These are phyloP conservation scores for Drosophila triauraria DNA, from an alignment of 1,140 invertebrate genomes.

Conservation along the genomic window DNA sequence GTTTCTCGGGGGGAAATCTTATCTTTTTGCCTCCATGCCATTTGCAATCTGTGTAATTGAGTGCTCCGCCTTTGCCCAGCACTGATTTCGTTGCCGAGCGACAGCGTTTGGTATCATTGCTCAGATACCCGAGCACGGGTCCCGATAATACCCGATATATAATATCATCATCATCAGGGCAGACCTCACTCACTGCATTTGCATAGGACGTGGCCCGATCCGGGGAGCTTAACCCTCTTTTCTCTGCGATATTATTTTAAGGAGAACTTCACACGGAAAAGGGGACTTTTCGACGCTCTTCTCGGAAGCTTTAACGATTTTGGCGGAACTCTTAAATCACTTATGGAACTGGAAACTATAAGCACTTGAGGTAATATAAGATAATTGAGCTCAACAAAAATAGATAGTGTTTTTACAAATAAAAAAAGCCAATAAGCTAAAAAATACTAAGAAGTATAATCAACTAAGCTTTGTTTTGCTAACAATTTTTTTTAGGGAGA, in stretches of 20 bases:
- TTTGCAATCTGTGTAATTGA: conserved; percentile 78
- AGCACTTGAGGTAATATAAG: neutral
- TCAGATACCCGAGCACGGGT: conserved; percentile 5
- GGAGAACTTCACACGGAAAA: neutral
- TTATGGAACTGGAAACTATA: neutral
- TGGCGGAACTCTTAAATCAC: conserved; percentile 2
- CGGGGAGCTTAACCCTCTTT: neutral
- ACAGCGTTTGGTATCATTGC: neutral
- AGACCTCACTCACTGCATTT: conserved; percentile 28
- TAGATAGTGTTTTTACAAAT: too few species aligned
- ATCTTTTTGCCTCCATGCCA: conserved; percentile 66
- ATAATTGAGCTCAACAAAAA: neutral
- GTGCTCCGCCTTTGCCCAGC: conserved; percentile 43
- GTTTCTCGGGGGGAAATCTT: conserved; percentile 51
- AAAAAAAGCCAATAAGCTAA: neutral
- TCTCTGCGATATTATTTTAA: neutral
- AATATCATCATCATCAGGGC: conserved; percentile 1
- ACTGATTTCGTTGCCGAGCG: conserved; percentile 49
- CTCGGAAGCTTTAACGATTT: conserved; percentile 8
- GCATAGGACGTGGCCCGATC: conserved; percentile 37
- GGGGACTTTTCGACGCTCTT: conserved; percentile 11
- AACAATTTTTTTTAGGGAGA: neutral
- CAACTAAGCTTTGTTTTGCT: neutral
- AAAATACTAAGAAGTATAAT: neutral
- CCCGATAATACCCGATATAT: conserved; percentile 15